A percentile compares a stretch with the other conserved stretches of the same genome.
These are phyloP conservation scores for Lycia hirtaria DNA, from an alignment of 2,888 invertebrate genomes.

Conservation along the genomic window DNA sequence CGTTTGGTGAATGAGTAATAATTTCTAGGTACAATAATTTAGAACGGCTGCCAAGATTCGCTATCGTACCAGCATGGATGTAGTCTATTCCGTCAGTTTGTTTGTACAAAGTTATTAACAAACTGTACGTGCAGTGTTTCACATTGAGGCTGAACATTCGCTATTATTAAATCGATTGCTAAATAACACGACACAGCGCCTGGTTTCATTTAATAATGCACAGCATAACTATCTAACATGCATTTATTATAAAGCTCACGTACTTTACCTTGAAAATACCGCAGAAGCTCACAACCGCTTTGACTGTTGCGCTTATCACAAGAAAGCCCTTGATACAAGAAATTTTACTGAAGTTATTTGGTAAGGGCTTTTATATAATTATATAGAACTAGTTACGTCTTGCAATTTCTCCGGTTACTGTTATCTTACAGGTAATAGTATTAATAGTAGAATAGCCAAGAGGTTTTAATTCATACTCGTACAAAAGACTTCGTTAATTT, in stretches of 20 bases:
- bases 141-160: conserved; percentile 19
- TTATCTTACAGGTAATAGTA: no score
- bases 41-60: not conserved
- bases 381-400: not conserved
- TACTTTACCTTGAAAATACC: not conserved
- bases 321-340: not conserved
- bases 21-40: not conserved
- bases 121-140: conserved; percentile 11
- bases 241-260: not conserved
- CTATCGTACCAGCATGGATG: not conserved
- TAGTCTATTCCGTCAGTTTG: not conserved
- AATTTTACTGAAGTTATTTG: not conserved
- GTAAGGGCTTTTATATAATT: not conserved
- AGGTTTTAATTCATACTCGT: no score
- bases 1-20: not conserved
- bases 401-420: no score
- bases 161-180: conserved; percentile 31
- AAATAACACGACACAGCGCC: not conserved
- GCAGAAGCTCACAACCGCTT: conserved; percentile 3
- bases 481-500: no score
- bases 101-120: not conserved
- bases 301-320: not conserved
- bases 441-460: no score
- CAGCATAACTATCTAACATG: not conserved
- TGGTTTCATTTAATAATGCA: conserved; percentile 21